Conservation (phyloP, 2,888 invertebrate genomes). For the Keiferia lycopersicella region DNA sequence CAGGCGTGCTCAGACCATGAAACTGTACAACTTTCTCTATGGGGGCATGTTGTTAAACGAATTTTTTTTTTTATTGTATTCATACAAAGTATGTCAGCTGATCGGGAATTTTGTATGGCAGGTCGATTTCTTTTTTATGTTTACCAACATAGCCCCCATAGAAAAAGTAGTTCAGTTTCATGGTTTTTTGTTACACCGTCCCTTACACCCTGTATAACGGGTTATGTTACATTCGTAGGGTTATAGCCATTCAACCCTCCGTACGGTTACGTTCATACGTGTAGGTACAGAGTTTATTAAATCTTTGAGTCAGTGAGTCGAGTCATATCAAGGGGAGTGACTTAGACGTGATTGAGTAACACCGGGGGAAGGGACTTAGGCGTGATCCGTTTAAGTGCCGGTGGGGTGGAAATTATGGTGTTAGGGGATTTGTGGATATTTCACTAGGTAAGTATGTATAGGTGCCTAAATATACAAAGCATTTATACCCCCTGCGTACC, state of each 20-base stretch:
- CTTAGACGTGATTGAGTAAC: background rate
- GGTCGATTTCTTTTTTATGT: too few species aligned
- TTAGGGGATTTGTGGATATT: background rate
- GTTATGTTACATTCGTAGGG: background rate
- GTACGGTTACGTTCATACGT: constrained; percentile 11
- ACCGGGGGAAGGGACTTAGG: background rate
- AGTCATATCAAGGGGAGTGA: background rate
- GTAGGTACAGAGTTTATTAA: constrained; percentile 15
- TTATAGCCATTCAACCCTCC: constrained; percentile 10
- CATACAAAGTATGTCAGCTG: too few species aligned
- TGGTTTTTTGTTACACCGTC: too few species aligned
- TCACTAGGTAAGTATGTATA: background rate
- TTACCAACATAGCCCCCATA: too few species aligned
- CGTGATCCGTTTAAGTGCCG: constrained; percentile 3
- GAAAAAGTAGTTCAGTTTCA: too few species aligned
- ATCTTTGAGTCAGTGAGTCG: background rate
- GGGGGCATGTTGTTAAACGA: too few species aligned
- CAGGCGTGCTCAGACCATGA: too few species aligned
- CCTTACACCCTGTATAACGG: background rate
- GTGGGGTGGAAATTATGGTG: background rate
- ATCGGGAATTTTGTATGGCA: too few species aligned
- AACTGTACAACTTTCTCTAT: too few species aligned
- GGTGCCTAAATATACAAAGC: background rate
- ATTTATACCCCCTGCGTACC: too few species aligned
- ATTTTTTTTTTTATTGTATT: too few species aligned